Conservation (phyloP, 2,888 invertebrate genomes). For the Pterostichus madidus region DNA sequence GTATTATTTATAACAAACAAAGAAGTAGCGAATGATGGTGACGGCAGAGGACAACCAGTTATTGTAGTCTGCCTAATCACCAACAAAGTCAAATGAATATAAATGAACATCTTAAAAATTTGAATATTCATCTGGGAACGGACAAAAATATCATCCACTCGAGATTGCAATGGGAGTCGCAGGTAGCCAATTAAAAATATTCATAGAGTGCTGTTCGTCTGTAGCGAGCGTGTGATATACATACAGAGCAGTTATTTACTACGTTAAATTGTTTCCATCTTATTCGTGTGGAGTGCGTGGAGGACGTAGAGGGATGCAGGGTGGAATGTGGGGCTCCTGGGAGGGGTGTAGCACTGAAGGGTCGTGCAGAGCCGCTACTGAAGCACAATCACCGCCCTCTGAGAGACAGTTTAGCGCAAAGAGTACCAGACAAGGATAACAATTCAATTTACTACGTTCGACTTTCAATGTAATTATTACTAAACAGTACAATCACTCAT, state of each 20-base stretch:
- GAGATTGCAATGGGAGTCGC: conserved; percentile 22
- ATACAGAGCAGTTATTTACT: neutral
- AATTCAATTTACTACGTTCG: no score
- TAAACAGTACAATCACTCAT: no score
- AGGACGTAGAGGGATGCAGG: neutral
- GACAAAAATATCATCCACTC: neutral
- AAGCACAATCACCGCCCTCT: no score
- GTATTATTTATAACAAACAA: no score
- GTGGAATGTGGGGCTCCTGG: neutral
- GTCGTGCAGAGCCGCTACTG: neutral
- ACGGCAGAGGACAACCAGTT: no score
- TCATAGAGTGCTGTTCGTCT: conserved; percentile 3
- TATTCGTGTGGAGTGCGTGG: no score
- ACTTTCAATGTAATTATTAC: no score
- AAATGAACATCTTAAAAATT: conserved; percentile 36
- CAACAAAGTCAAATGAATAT: conserved; percentile 10
- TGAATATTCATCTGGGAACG: conserved; percentile 39
- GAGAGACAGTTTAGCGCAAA: no score
- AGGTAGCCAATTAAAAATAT: conserved; percentile 31
- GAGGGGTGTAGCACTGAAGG: neutral
- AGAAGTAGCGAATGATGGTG: no score
- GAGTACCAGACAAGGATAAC: no score
- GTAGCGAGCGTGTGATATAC: neutral
- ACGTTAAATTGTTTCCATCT: no score
- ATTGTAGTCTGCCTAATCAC: no score